These are phyloP conservation scores for Phyto melanocephala DNA, from an alignment of 2,888 invertebrate species.

Conservation along the genomic window DNA sequence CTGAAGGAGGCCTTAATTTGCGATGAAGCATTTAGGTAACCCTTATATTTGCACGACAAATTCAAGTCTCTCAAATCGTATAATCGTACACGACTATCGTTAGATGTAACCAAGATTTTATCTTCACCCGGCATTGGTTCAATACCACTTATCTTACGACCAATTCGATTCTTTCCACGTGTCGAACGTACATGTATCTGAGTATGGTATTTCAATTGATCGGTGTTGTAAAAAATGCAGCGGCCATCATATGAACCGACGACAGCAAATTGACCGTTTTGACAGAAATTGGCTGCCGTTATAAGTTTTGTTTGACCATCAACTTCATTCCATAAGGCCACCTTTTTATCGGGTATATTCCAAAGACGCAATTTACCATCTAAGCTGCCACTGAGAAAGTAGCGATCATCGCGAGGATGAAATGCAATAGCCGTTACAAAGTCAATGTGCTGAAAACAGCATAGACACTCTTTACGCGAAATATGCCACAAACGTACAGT, in stretches of 20 bases:
- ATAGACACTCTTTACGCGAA: slow-evolving; percentile 96
- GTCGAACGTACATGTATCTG: slow-evolving; percentile 97
- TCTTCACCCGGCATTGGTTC: slow-evolving; percentile 97
- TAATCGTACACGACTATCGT: slow-evolving; percentile 96
- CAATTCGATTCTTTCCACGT: slow-evolving; percentile 96
- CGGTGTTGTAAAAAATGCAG: slow-evolving; percentile 98
- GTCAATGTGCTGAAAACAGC: slow-evolving; percentile 99
- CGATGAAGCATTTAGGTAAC: slow-evolving; percentile 95
- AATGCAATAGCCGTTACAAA: slow-evolving; percentile 99
- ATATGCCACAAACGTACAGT: slow-evolving; percentile 99
- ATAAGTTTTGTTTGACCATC: slow-evolving; percentile 96
- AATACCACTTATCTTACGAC: slow-evolving; percentile 97
- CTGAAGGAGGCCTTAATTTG: slow-evolving; percentile 99
- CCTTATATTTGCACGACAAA: slow-evolving; percentile 96
- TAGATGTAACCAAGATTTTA: slow-evolving; percentile 97
- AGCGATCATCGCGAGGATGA: slow-evolving; percentile 92
- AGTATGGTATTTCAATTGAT: slow-evolving; percentile 98
- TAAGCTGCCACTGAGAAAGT: slow-evolving; percentile 97
- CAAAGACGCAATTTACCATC: slow-evolving; percentile 99
- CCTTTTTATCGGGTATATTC: slow-evolving; percentile 99
- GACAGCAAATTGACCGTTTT: slow-evolving; percentile 98
- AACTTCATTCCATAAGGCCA: slow-evolving; percentile 98
- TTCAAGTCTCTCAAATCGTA: slow-evolving; percentile 97
- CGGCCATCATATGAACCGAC: slow-evolving; percentile 99
- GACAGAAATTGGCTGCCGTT: slow-evolving; percentile 98